Conservation (phyloP, 2,113 vertebrate genomes). For the Nothocercus julius region DNA sequence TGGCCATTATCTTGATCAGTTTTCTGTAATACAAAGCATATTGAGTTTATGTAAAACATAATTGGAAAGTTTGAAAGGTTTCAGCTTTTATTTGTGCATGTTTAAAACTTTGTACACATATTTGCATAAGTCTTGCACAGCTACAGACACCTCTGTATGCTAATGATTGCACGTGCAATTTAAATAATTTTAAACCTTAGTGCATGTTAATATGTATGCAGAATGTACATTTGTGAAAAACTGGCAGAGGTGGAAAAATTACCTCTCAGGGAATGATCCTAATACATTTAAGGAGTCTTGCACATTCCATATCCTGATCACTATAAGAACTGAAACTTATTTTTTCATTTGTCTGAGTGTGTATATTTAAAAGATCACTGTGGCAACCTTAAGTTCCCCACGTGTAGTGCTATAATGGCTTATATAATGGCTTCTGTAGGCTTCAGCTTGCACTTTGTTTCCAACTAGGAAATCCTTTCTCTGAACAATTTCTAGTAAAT, state of each 20-base stretch:
- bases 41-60: constrained; percentile 9
- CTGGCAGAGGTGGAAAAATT: constrained; percentile 63
- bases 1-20: background rate
- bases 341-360: constrained; percentile 1
- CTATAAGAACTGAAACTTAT: constrained; percentile 2
- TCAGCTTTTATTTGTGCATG: constrained; percentile 52
- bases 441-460: constrained; percentile 37
- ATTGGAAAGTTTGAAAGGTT: constrained; percentile 29
- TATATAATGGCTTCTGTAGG: background rate
- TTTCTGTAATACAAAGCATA: constrained; percentile 20
- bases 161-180: constrained; percentile 59
- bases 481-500: background rate
- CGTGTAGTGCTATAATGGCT: background rate
- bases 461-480: background rate
- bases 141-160: constrained; percentile 65
- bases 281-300: constrained; percentile 42
- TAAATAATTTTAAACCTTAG: constrained; percentile 51
- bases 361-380: background rate
- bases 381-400: background rate
- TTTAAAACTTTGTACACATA: constrained; percentile 40
- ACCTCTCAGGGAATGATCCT: constrained; percentile 58
- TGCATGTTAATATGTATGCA: constrained; percentile 70
- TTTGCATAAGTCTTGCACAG: constrained; percentile 66
- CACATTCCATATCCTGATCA: constrained; percentile 18
- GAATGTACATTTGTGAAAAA: constrained; percentile 64